Percentiles rank a stretch among this genome's conserved stretches.
Conservation (phyloP, 2,797 vertebrate genomes). For the Dicrostonyx torquatus region DNA sequence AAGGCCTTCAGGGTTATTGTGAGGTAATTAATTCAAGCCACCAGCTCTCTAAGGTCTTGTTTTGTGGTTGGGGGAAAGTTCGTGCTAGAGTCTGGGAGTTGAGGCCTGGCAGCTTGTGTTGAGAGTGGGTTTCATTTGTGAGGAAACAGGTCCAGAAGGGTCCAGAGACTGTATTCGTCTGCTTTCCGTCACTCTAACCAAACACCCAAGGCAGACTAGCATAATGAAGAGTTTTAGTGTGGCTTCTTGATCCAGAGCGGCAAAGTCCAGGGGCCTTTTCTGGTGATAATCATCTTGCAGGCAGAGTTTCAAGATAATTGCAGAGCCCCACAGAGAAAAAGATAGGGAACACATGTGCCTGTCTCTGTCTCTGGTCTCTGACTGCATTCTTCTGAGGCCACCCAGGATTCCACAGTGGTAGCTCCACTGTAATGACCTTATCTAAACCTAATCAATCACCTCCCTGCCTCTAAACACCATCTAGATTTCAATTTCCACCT, state of each 20-base stretch:
- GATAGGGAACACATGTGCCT: neutral
- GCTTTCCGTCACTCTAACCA: neutral
- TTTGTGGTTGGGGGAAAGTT: neutral
- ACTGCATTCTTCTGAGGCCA: neutral
- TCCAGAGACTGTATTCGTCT: neutral
- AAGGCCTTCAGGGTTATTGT: neutral
- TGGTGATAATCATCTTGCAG: neutral
- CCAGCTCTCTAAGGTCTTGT: neutral
- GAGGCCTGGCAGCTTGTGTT: constrained; percentile 9
- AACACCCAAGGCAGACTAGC: neutral
- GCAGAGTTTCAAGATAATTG: neutral
- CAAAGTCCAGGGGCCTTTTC: neutral
- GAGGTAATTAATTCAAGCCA: neutral
- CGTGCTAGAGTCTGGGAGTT: neutral
- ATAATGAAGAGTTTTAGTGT: neutral
- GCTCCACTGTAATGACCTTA: neutral
- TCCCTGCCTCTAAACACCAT: neutral
- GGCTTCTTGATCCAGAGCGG: neutral
- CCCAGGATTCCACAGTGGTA: neutral
- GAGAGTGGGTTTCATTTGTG: constrained; percentile 7
- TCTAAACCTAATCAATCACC: neutral
- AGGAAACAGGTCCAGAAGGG: constrained; percentile 26
- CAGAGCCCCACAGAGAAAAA: neutral
- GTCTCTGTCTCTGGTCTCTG: neutral
- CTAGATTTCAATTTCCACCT: neutral